Evolutionary conservation across 2,888 invertebrate species (phyloP), one percentile per base, ranked within the genome.

Genomic region (Spodoptera littoralis): DNA sequence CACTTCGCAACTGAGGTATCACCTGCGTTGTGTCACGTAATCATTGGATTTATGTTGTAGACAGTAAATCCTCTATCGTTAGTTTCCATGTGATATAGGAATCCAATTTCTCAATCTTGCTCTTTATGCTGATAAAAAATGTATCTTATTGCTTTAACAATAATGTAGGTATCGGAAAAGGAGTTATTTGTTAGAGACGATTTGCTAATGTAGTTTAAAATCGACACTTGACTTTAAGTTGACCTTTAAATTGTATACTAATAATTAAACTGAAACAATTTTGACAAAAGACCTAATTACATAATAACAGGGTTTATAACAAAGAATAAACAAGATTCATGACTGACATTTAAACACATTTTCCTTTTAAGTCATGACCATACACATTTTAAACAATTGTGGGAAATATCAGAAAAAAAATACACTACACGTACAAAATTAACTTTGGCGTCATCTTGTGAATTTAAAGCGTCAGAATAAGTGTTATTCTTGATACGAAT

Each of bases 11-110:
- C 59, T 66, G 68, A 69, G 71, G 65, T 65, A 59, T 73, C 64
- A 74, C 76, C 80, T 79, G 79, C 85, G 77, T 58, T 49, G 12
- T 84, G 87, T 90, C 91, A 91, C 91, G 90, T 90, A 90, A 85
- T 77, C 85, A 76, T 56, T 48, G 53, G 53, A 70, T 60, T 67
- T 46, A 13, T 24, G 42, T 30, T 52, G 55, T 11, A 43, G 36
- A 65, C 46, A 51, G 46, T 46, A 61, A 65, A 68, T 65, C 63
- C 57, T 52, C 61, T 49, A 65, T 72, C 71, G 72, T 65, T 70
- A 56, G 44, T 50, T 58, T 48, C 62, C 70, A 70, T 68, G 44
- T 45, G 65, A 65, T 52, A 71, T 51, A 36, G 36, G 9, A 8
- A 70, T 71, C 50, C 50, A 64, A 47, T 42, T 51, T 6, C 41